Conservation (phyloP, 2,888 invertebrate species). For the Oligia strigilis region DNA sequence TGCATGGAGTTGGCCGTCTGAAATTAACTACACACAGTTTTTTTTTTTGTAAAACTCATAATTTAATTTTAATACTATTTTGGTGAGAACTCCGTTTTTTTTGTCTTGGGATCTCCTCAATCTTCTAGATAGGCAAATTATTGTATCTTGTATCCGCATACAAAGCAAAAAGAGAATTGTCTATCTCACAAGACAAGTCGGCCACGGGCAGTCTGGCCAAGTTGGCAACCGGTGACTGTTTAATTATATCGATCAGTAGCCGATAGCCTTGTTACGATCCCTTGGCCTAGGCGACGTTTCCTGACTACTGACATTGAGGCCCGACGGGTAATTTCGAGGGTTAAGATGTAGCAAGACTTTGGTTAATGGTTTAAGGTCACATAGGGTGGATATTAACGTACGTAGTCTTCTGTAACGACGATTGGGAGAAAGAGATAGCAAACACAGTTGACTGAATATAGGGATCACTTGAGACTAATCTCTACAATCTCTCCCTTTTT, state of each 20-base stretch:
- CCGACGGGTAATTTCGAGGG: slow-evolving; percentile 13
- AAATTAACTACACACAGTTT: not conserved
- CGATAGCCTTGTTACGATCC: slow-evolving; percentile 72
- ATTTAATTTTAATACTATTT: not conserved
- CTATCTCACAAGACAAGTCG: slow-evolving; percentile 68
- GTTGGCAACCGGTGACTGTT: slow-evolving; percentile 83
- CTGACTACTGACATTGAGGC: slow-evolving; percentile 55
- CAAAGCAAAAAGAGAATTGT: slow-evolving; percentile 46
- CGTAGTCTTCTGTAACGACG: not conserved
- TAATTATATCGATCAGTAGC: slow-evolving; percentile 84
- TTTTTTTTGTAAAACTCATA: not conserved
- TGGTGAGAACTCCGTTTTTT: not conserved
- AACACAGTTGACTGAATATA: not conserved
- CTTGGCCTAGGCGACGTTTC: slow-evolving; percentile 68
- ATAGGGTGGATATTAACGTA: slow-evolving; percentile 2
- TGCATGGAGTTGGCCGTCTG: not conserved
- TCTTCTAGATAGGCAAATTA: not conserved
- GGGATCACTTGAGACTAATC: not conserved
- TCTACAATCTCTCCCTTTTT: not conserved
- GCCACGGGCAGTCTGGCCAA: slow-evolving; percentile 84
- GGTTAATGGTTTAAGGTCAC: slow-evolving; percentile 39
- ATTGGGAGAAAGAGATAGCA: not conserved
- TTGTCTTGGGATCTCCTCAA: not conserved
- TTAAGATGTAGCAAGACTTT: slow-evolving; percentile 10
- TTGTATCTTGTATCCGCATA: slow-evolving; percentile 3